A percentile compares a stretch with the other conserved stretches of the same genome.
phyloP scores from a whole-genome alignment of 30 jellyfish, hydroid and myxozoan species.

The Aurelia coerulea region DNA sequence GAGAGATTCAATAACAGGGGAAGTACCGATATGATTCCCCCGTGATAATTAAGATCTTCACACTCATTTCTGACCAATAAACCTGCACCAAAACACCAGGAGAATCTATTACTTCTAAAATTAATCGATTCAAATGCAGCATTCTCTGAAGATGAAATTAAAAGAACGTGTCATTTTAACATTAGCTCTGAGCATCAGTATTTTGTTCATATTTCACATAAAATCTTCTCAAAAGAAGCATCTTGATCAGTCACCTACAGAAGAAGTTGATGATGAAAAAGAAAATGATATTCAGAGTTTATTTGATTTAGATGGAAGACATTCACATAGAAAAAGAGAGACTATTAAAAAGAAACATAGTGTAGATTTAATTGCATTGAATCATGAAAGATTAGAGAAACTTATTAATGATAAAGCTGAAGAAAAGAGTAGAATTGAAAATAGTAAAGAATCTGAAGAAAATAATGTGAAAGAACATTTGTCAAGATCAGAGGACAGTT shows the following conservation, averaged over 20 bases:
- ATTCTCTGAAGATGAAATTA: slow-evolving; percentile 54
- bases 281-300: not conserved
- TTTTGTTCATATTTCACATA: slow-evolving; percentile 19
- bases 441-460: not conserved
- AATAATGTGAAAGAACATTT: too few species aligned
- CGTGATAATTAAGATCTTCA: too few species aligned
- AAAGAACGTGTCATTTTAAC: slow-evolving; percentile 69
- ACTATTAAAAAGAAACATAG: not conserved
- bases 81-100: too few species aligned
- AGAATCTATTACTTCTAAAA: too few species aligned
- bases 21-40: too few species aligned
- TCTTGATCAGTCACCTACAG: not conserved
- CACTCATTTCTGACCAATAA: too few species aligned
- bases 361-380: not conserved
- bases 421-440: not conserved
- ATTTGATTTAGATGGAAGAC: slow-evolving; percentile 28
- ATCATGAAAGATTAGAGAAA: not conserved
- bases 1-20: too few species aligned
- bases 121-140: too few species aligned
- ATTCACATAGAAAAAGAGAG: slow-evolving; percentile 27
- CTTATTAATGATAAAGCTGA: not conserved
- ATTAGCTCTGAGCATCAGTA: slow-evolving; percentile 33
- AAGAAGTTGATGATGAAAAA: not conserved
- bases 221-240: slow-evolving; percentile 11
- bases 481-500: too few species aligned